Evolutionary conservation across 2,888 invertebrate species (phyloP).

Genomic region (Limenitis arthemis): DNA sequence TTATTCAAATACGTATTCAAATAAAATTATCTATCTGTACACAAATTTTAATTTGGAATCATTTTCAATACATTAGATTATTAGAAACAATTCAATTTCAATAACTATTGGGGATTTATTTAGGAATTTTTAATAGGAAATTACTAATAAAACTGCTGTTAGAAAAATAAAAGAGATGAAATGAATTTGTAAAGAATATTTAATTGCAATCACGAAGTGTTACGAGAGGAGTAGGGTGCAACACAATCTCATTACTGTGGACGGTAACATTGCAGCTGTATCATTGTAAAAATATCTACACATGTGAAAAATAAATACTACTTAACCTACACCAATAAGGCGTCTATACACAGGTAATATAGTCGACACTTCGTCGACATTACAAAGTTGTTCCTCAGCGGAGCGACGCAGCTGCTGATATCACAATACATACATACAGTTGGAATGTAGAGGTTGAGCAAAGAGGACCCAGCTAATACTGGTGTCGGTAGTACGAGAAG

Average conservation of each 20-base stretch:
- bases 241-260: slow-evolving; percentile 28
- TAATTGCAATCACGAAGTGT: slow-evolving; percentile 21
- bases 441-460: slow-evolving; percentile 33
- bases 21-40: too few relatives aligned
- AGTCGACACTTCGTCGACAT: slow-evolving; percentile 6
- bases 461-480: slow-evolving; percentile 23
- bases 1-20: slow-evolving; percentile 30
- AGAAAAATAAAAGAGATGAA: not conserved
- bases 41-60: too few relatives aligned
- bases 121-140: too few relatives aligned
- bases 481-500: slow-evolving; percentile 23
- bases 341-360: slow-evolving; percentile 21
- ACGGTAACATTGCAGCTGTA: slow-evolving; percentile 34
- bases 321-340: slow-evolving; percentile 23
- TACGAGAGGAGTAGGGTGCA: slow-evolving; percentile 17
- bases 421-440: slow-evolving; percentile 18
- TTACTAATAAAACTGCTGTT: not conserved
- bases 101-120: too few relatives aligned
- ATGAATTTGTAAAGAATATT: slow-evolving; percentile 12
- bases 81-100: too few relatives aligned
- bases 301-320: slow-evolving; percentile 21
- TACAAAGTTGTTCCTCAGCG: not conserved
- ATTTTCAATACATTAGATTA: too few relatives aligned
- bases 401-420: slow-evolving; percentile 12
- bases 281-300: slow-evolving; percentile 11